phyloP scores from a whole-genome alignment of 2,888 invertebrate species.

The Elysia crispata region DNA sequence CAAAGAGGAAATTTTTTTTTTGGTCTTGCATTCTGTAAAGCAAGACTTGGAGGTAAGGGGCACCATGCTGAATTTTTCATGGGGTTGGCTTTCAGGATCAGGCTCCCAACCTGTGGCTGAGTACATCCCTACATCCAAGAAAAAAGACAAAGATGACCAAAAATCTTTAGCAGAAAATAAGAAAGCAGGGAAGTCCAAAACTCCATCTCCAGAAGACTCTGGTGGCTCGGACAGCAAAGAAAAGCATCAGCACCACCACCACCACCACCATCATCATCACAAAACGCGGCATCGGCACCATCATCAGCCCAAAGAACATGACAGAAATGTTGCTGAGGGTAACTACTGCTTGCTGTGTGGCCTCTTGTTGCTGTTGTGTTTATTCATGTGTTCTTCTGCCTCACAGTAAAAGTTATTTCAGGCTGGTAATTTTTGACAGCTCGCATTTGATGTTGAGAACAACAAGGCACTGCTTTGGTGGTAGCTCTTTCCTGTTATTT shows the following conservation, averaged over 20 bases:
- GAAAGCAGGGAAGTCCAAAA: not conserved
- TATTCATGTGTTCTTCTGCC: not conserved
- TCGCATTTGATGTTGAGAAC: too few relatives aligned
- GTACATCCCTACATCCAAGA: constrained; percentile 47
- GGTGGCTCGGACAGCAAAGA: constrained; percentile 1
- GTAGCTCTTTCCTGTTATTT: too few relatives aligned
- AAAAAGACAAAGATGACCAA: constrained; percentile 16
- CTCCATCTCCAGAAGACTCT: constrained; percentile 3
- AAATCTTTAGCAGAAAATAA: not conserved
- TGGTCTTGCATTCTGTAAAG: too few relatives aligned
- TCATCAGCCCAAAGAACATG: not conserved
- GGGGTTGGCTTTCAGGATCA: too few relatives aligned
- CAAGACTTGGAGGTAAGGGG: too few relatives aligned
- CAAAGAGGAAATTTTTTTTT: too few relatives aligned
- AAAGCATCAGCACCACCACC: constrained; percentile 25
- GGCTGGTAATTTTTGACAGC: too few relatives aligned
- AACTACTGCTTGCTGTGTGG: too few relatives aligned
- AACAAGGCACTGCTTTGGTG: too few relatives aligned
- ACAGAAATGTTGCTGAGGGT: not conserved
- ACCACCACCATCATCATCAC: constrained; percentile 38
- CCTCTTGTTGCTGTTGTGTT: not conserved
- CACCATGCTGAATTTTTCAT: too few relatives aligned
- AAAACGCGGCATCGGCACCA: not conserved
- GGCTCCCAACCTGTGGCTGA: constrained; percentile 32
- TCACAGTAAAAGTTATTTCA: not conserved